These are phyloP conservation scores for Acipenser transmontanus DNA, from an alignment of 2,797 vertebrate species.

Conservation along the genomic window DNA sequence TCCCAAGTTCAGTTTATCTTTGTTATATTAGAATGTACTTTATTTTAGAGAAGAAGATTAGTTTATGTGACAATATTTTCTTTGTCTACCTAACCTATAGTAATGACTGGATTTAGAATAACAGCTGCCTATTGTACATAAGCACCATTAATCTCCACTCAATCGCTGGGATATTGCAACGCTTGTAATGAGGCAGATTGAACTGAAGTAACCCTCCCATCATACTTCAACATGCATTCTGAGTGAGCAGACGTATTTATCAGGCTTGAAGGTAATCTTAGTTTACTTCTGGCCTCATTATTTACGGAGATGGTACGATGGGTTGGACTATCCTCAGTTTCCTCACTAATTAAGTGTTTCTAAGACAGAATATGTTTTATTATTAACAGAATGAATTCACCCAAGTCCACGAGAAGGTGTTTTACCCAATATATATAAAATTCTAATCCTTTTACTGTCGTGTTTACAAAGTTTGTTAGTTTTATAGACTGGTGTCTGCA, in stretches of 20 bases:
- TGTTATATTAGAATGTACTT: not conserved
- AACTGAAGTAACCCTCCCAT: constrained; percentile 65
- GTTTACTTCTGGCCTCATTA: constrained; percentile 51
- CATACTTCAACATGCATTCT: constrained; percentile 16
- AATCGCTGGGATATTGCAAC: constrained; percentile 34
- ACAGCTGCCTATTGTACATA: constrained; percentile 38
- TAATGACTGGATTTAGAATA: constrained; percentile 40
- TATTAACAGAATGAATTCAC: no score
- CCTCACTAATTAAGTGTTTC: no score
- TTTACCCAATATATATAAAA: no score
- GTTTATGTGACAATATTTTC: constrained; percentile 36
- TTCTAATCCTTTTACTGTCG: no score
- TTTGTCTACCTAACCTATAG: constrained; percentile 35
- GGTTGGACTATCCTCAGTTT: no score
- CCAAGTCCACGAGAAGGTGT: no score
- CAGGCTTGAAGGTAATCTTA: constrained; percentile 42
- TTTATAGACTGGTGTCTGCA: no score
- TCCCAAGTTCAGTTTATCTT: not conserved
- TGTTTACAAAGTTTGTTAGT: no score
- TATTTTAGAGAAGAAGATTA: constrained; percentile 19
- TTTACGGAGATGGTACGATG: constrained; percentile 24
- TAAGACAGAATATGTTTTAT: no score
- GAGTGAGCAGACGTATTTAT: not conserved
- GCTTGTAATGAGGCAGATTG: constrained; percentile 48
- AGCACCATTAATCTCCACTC: constrained; percentile 42